Base-by-base conservation (phyloP, 2,797 vertebrate species). In the Chloroceryle amazona region DNA sequence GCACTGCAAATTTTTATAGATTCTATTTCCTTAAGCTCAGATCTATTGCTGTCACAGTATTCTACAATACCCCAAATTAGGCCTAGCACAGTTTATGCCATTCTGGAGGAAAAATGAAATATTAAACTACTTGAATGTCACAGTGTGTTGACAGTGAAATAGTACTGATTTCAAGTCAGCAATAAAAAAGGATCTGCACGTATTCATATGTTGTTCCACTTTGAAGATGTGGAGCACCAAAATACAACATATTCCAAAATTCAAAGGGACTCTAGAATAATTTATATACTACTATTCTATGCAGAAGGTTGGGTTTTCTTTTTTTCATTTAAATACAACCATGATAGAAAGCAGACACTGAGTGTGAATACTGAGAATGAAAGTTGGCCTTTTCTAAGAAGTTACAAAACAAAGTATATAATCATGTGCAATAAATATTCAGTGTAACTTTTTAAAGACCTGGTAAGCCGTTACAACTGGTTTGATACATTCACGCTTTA, bases 61-160 rank as follows among this genome's bases (percentile, higher is more conserved):
- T 93, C 95, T 93, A 81, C 89, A 97, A 94, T 93, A 63, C 97
- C 98, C 96, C 95, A 52, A 94, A 96, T 96, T 97, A 95, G 90
- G 97, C 98, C 97, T 94, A 86, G 73, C 58, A 37, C 72, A 85
- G 75, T 62, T 97, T 92, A 95, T 98, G 94, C 95, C 92, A 91
- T 96, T 97, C 96, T 95, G 84, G 88, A 97, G 80, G 83, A 83
- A 96, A 91, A 96, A 96, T 96, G 95, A 97, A 97, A 98, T 96
- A 98, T 88, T 97, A 91, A 98, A 97, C 95, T 96, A 86, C 92
- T 89, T 72, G 55, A 81, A 84, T 67, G 60, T 94, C 93, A 98
- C 66, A 94, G 63, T 85, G 83, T 73, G 33, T 68, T 93, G 90
- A 86, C 83, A 86, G 60, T 80, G 89, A 90, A 96, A 80, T 62